Evolutionary conservation across 2,888 invertebrate genomes (phyloP).

Genomic region (Halictus quadricinctus): DNA sequence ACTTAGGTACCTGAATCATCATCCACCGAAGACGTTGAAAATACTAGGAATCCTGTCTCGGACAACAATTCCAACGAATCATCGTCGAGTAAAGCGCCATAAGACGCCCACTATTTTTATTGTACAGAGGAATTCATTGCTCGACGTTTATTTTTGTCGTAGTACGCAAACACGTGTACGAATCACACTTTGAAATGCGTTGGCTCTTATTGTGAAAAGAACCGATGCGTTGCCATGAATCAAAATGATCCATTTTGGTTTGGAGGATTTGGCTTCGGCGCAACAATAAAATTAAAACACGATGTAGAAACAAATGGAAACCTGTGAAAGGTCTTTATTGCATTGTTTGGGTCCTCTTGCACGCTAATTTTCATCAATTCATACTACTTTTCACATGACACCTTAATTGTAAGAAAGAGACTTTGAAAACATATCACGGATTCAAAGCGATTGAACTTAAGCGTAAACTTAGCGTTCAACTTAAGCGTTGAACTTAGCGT

Average conservation of each 20-base stretch:
- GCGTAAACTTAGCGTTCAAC: no score
- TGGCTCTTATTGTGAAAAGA: constrained; percentile 4
- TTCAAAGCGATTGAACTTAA: constrained; percentile 11
- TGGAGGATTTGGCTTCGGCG: background rate
- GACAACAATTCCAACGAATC: constrained; percentile 36
- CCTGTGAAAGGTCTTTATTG: background rate
- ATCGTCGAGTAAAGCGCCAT: constrained; percentile 36
- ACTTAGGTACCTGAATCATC: constrained; percentile 56
- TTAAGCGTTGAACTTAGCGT: background rate
- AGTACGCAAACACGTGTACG: constrained; percentile 18
- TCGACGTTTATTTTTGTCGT: constrained; percentile 49
- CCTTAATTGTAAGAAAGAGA: background rate
- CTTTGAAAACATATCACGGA: constrained; percentile 25
- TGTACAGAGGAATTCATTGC: constrained; percentile 22
- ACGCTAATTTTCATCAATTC: background rate
- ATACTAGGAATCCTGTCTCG: constrained; percentile 29
- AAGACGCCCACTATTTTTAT: constrained; percentile 36
- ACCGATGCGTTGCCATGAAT: constrained; percentile 2
- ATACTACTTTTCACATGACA: background rate
- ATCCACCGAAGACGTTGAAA: constrained; percentile 22
- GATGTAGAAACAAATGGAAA: background rate
- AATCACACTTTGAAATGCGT: constrained; percentile 8
- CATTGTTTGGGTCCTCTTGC: background rate
- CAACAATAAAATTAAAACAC: background rate
- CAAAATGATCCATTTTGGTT: background rate